Percentiles rank a stretch among this genome's conserved stretches.
Evolutionary conservation across 2,888 invertebrate genomes (phyloP).

Genomic region (Atrina japonica): DNA sequence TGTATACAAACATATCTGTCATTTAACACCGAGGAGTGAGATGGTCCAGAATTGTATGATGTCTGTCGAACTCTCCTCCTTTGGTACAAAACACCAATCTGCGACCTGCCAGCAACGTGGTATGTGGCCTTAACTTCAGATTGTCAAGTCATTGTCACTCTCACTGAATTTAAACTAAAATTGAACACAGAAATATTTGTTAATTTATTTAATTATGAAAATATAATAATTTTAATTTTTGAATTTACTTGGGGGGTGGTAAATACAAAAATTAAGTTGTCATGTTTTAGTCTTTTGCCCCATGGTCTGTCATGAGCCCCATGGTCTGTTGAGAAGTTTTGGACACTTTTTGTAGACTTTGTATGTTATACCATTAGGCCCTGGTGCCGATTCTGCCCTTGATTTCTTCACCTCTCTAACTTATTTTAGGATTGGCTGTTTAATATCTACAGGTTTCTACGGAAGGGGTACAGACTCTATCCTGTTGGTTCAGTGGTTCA

Average conservation of each 20-base stretch:
- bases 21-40: conserved; percentile 45
- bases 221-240: no score
- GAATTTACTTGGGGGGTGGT: no score
- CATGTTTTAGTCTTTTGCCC: no score
- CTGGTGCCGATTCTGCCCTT: conserved; percentile 29
- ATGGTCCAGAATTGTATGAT: conserved; percentile 49
- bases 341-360: conserved; percentile 35
- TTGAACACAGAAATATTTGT: no score
- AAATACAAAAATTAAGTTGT: no score
- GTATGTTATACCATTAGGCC: conserved; percentile 25
- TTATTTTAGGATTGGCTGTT: conserved; percentile 33
- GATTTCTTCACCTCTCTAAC: conserved; percentile 19
- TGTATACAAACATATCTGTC: conserved; percentile 47
- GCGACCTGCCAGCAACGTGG: conserved; percentile 35
- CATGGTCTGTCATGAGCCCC: no score
- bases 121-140: no score
- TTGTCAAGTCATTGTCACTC: no score
- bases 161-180: no score
- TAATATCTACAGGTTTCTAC: not conserved
- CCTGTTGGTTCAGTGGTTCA: conserved; percentile 7
- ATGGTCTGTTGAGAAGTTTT: conserved; percentile 16
- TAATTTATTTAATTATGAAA: no score
- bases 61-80: conserved; percentile 33
- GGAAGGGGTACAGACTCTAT: conserved; percentile 21
- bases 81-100: conserved; percentile 38